Percentiles rank a stretch among this genome's conserved stretches.
These are phyloP conservation scores for Drosophila ogumai DNA, from an alignment of 1,140 invertebrate species.

Conservation along the genomic window DNA sequence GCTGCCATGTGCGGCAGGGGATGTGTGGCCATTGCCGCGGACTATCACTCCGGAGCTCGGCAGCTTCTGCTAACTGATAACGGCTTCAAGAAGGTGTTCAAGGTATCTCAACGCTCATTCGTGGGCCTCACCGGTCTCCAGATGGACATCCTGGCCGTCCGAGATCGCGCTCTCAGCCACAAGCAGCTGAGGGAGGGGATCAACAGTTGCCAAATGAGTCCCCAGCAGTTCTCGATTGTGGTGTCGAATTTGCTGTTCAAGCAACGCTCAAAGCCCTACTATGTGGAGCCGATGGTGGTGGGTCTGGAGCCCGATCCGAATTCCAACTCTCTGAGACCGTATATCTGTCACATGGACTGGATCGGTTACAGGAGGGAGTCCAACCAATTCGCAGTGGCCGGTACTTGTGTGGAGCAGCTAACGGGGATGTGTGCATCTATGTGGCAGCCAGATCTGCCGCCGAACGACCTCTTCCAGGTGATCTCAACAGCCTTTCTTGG, in stretches of 20 bases:
- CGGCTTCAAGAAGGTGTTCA: not conserved
- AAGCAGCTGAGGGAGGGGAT: not conserved
- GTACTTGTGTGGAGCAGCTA: not conserved
- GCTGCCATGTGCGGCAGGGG: slow-evolving; percentile 1
- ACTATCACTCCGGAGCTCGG: not conserved
- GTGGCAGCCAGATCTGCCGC: not conserved
- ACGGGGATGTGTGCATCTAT: not conserved
- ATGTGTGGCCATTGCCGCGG: slow-evolving; percentile 2
- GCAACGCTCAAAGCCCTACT: not conserved
- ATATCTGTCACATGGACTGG: not conserved
- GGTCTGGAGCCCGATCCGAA: not conserved
- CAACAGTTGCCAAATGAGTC: not conserved
- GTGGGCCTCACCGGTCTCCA: not conserved
- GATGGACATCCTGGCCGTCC: slow-evolving; percentile 1
- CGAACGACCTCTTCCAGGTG: not conserved
- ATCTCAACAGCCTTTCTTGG: not conserved
- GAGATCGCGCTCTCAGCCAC: not conserved
- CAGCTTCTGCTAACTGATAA: too few species aligned
- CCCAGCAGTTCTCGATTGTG: not conserved
- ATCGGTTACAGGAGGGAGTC: not conserved
- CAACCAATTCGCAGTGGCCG: not conserved
- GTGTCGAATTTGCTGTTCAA: not conserved
- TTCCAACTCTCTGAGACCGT: not conserved
- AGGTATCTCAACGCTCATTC: not conserved
- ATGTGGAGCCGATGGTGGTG: not conserved